Conservation (phyloP, 2,797 vertebrate genomes). For the Chrysocyon brachyurus region DNA sequence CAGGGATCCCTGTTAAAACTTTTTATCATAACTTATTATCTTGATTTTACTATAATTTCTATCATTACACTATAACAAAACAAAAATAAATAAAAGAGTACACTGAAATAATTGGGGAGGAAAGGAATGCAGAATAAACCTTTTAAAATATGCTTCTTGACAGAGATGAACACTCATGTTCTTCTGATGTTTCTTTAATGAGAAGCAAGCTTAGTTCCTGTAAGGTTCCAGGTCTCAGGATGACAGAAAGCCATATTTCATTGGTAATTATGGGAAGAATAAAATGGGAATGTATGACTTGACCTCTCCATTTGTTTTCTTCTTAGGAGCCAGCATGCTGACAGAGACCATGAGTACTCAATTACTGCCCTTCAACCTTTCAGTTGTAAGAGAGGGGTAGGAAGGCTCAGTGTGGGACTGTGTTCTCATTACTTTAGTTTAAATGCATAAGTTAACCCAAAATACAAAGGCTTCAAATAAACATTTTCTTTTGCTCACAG, state of each 20-base stretch:
- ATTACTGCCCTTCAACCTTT: not conserved
- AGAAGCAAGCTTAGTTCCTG: not conserved
- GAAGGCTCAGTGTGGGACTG: not conserved
- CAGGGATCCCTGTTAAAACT: not conserved
- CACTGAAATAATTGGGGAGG: not conserved
- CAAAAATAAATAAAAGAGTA: not conserved
- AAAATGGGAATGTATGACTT: not conserved
- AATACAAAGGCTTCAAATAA: not conserved
- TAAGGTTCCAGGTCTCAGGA: not conserved
- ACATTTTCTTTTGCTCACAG: not conserved
- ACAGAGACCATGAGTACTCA: not conserved
- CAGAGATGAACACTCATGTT: not conserved
- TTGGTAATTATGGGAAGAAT: not conserved
- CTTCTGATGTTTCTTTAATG: not conserved
- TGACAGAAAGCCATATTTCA: not conserved
- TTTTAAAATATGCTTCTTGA: not conserved
- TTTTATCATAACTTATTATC: not conserved
- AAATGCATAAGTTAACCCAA: not conserved
- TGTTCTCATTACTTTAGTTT: not conserved
- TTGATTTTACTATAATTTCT: not conserved
- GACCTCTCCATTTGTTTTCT: not conserved
- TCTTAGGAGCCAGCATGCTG: not conserved
- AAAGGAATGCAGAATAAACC: not conserved
- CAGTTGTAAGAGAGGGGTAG: accelerated
- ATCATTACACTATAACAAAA: not conserved